Percentiles rank a stretch among this genome's conserved stretches.
phyloP scores from a whole-genome alignment of 1,140 invertebrate genomes.

The Sarcophaga bullata region DNA sequence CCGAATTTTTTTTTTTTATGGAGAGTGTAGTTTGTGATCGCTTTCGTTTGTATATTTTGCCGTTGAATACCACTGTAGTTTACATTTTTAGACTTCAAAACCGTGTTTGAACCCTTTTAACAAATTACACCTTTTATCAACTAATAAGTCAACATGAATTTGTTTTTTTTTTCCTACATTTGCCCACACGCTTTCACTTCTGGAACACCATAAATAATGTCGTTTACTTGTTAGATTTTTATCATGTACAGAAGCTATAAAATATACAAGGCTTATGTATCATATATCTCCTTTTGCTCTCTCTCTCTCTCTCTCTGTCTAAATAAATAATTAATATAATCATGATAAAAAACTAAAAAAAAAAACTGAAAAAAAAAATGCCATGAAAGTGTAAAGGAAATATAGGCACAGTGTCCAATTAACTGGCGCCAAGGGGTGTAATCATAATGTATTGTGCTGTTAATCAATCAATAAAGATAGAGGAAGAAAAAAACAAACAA shows the following conservation, averaged over 20 bases:
- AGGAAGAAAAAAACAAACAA: neutral
- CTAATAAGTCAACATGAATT: too few species aligned
- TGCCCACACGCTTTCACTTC: too few species aligned
- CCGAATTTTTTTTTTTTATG: too few species aligned
- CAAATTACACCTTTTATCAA: too few species aligned
- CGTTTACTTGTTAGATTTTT: constrained; percentile 11
- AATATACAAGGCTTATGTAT: neutral
- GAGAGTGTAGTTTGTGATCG: too few species aligned
- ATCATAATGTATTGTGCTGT: constrained; percentile 20
- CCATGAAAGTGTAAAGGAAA: neutral
- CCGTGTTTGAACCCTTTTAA: too few species aligned
- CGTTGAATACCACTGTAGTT: too few species aligned
- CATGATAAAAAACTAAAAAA: neutral
- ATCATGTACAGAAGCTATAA: constrained; percentile 25
- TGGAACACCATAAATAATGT: neutral
- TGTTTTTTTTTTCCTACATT: too few species aligned
- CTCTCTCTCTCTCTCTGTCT: neutral
- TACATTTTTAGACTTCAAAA: too few species aligned
- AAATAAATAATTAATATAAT: constrained; percentile 35
- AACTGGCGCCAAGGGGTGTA: constrained; percentile 38
- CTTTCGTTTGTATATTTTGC: too few species aligned
- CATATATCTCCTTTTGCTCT: too few species aligned
- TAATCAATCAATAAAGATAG: constrained; percentile 24
- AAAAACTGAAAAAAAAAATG: neutral
- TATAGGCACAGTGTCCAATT: constrained; percentile 12